Conservation (phyloP, 2,797 vertebrate genomes). For the Pristis pectinata region DNA sequence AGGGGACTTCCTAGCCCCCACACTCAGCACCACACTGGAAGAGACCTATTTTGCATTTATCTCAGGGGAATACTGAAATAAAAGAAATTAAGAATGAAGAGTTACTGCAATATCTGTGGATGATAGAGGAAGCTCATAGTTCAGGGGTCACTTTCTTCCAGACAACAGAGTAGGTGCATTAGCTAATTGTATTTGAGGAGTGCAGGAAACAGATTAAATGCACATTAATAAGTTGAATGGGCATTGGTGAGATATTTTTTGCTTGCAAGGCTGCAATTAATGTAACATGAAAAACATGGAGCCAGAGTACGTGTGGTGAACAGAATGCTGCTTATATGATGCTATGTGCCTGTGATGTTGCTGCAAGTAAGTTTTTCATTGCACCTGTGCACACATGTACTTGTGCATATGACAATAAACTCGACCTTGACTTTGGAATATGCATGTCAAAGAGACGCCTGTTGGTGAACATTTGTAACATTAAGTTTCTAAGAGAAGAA, state of each 20-base stretch:
- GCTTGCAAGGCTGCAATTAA: conserved; percentile 3
- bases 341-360: too few relatives aligned
- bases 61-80: not conserved
- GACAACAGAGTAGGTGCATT: not conserved
- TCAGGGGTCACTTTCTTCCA: not conserved
- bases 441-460: not conserved
- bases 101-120: not conserved
- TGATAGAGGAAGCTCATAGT: not conserved
- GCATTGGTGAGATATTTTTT: not conserved
- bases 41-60: not conserved
- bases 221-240: not conserved
- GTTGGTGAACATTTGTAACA: not conserved
- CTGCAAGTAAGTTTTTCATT: too few relatives aligned
- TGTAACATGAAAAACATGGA: not conserved
- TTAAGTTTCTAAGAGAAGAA: not conserved
- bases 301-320: not conserved
- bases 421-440: too few relatives aligned
- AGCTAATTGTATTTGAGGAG: not conserved
- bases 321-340: too few relatives aligned
- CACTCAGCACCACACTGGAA: not conserved
- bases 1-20: not conserved
- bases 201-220: not conserved
- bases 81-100: not conserved
- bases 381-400: too few relatives aligned
- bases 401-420: too few relatives aligned